phyloP scores from a whole-genome alignment of 2,113 vertebrate species.

The Microcebus griseorufus region DNA sequence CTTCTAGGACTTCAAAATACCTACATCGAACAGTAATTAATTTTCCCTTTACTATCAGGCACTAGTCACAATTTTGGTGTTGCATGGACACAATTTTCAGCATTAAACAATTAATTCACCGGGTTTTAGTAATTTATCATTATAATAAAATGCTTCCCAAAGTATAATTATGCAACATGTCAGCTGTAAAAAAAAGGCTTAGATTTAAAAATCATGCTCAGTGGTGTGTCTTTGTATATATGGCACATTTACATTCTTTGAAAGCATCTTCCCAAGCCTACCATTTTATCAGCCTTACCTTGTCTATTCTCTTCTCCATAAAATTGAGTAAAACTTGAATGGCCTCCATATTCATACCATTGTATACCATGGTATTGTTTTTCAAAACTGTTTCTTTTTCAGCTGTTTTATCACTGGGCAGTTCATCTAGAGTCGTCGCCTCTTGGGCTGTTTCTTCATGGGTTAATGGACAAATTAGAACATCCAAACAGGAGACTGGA shows the following conservation, averaged over 20 bases:
- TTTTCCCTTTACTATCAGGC: slow-evolving; percentile 38
- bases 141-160: slow-evolving; percentile 4
- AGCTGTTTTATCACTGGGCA: slow-evolving; percentile 74
- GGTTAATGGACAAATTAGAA: slow-evolving; percentile 91
- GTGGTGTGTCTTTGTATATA: background rate
- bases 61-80: slow-evolving; percentile 19
- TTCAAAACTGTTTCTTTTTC: slow-evolving; percentile 88
- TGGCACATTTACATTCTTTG: background rate
- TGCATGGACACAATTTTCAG: slow-evolving; percentile 31
- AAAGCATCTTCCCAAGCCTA: background rate
- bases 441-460: slow-evolving; percentile 89
- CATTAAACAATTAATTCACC: slow-evolving; percentile 44
- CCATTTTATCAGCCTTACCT: slow-evolving; percentile 86
- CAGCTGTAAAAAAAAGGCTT: slow-evolving; percentile 7
- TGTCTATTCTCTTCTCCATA: slow-evolving; percentile 98
- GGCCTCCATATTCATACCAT: slow-evolving; percentile 94
- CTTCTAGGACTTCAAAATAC: slow-evolving; percentile 18
- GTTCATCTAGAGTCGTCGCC: slow-evolving; percentile 71
- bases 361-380: slow-evolving; percentile 90
- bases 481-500: slow-evolving; percentile 94
- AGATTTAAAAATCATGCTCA: background rate
- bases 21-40: background rate
- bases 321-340: slow-evolving; percentile 93
- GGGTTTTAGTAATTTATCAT: background rate
- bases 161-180: background rate